Conservation (phyloP, 1,140 invertebrate species). For the Aphelenchoides fujianensis region DNA sequence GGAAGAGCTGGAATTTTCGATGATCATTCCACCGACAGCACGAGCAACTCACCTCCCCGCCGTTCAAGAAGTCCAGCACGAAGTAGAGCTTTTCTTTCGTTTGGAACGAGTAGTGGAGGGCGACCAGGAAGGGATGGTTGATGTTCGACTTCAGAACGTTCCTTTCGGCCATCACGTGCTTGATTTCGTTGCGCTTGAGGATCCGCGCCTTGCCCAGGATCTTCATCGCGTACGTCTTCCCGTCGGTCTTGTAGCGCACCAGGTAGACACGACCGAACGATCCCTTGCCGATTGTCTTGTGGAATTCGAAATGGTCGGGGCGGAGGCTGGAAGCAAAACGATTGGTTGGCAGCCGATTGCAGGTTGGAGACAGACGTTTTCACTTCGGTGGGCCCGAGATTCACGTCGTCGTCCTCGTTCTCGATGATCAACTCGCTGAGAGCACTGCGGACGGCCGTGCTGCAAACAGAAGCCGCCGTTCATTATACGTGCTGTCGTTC, state of each 20-base stretch:
- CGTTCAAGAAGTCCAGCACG: constrained; percentile 99
- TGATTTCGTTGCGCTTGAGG: constrained; percentile 63
- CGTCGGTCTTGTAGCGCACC: constrained; percentile 68
- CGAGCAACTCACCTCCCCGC: constrained; percentile 66
- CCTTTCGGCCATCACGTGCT: constrained; percentile 72
- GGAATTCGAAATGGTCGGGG: constrained; percentile 71
- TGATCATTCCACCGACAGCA: constrained; percentile 32
- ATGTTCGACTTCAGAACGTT: constrained; percentile 71
- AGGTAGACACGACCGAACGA: constrained; percentile 67
- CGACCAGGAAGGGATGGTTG: constrained; percentile 94
- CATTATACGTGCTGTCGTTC: background rate
- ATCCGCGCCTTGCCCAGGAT: constrained; percentile 66
- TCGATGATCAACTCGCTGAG: constrained; percentile 35
- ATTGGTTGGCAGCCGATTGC: constrained; percentile 2
- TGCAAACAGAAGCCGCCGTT: constrained; percentile 24
- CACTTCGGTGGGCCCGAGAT: constrained; percentile 51
- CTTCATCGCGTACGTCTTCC: constrained; percentile 70
- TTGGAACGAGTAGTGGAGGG: constrained; percentile 72
- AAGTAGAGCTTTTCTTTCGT: constrained; percentile 95
- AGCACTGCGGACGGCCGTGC: constrained; percentile 47
- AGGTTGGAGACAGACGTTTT: constrained; percentile 46
- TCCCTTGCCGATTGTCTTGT: constrained; percentile 72
- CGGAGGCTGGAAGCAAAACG: constrained; percentile 64
- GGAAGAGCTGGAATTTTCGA: constrained; percentile 48
- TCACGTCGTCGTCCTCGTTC: constrained; percentile 47